Percentiles rank a stretch among this genome's conserved stretches.
phyloP scores from a whole-genome alignment of 2,113 vertebrate genomes.

The Axis porcinus region DNA sequence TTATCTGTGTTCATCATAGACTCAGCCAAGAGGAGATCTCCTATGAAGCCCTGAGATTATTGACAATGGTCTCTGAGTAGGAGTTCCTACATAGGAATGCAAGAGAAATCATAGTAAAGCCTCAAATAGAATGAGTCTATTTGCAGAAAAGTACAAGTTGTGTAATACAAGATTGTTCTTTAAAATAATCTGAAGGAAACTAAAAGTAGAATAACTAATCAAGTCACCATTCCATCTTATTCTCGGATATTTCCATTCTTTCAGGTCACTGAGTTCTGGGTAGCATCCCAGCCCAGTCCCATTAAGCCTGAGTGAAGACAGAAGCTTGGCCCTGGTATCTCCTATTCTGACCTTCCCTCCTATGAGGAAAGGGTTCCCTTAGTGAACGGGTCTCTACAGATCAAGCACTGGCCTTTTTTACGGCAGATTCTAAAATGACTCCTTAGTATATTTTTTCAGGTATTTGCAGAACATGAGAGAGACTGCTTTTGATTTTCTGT shows the following conservation, averaged over 20 bases:
- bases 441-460: background rate
- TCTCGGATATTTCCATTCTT: background rate
- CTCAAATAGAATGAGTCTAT: background rate
- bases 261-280: background rate
- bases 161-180: background rate
- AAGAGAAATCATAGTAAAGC: background rate
- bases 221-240: background rate
- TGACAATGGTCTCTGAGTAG: background rate
- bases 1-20: background rate
- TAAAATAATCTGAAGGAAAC: conserved; percentile 9
- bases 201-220: background rate
- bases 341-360: background rate
- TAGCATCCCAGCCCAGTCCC: background rate
- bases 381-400: background rate
- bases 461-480: conserved; percentile 2
- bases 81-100: background rate
- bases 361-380: background rate
- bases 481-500: background rate
- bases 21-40: background rate
- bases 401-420: background rate
- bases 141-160: background rate
- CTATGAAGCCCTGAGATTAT: background rate
- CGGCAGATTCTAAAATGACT: background rate
- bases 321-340: background rate
- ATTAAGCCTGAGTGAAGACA: background rate